Evolutionary conservation across 1,140 invertebrate species (phyloP).

Genomic region (Formica selysi): DNA sequence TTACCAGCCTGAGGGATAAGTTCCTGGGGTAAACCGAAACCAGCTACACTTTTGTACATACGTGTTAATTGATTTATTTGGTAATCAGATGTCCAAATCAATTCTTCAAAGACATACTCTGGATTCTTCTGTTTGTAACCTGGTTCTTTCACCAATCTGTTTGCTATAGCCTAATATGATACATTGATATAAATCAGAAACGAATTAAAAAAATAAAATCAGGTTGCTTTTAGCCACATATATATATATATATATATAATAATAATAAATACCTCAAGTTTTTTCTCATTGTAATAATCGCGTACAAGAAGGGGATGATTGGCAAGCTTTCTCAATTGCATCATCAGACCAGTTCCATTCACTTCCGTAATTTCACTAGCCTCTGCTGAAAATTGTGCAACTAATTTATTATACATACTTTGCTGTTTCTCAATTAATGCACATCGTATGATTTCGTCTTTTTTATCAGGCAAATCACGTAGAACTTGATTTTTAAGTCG

Average conservation of each 20-base stretch:
- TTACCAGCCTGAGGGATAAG: slow-evolving; percentile 94
- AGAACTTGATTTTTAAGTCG: slow-evolving; percentile 95
- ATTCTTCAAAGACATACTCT: slow-evolving; percentile 95
- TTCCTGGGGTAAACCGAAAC: slow-evolving; percentile 89
- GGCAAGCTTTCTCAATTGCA: slow-evolving; percentile 95
- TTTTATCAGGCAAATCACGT: slow-evolving; percentile 93
- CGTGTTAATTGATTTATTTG: slow-evolving; percentile 94
- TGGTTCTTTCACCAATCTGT: slow-evolving; percentile 90
- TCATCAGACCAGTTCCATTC: slow-evolving; percentile 93
- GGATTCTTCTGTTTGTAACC: slow-evolving; percentile 93
- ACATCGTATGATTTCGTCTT: slow-evolving; percentile 89
- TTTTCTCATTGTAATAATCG: slow-evolving; percentile 92
- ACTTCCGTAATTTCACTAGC: slow-evolving; percentile 87
- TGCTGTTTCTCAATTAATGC: slow-evolving; percentile 91
- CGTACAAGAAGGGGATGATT: slow-evolving; percentile 95
- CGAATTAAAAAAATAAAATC: background rate
- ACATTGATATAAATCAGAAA: slow-evolving; percentile 37
- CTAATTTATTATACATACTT: slow-evolving; percentile 91
- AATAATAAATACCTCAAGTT: slow-evolving; percentile 85
- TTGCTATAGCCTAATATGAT: slow-evolving; percentile 89
- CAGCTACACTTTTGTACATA: slow-evolving; percentile 86
- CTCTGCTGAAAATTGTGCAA: slow-evolving; percentile 91
- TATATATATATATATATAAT: background rate
- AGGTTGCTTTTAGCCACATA: too few relatives aligned
- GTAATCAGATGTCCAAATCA: slow-evolving; percentile 96